These are phyloP conservation scores for Neodiprion fabricii DNA, from an alignment of 1,140 invertebrate genomes.

Conservation along the genomic window DNA sequence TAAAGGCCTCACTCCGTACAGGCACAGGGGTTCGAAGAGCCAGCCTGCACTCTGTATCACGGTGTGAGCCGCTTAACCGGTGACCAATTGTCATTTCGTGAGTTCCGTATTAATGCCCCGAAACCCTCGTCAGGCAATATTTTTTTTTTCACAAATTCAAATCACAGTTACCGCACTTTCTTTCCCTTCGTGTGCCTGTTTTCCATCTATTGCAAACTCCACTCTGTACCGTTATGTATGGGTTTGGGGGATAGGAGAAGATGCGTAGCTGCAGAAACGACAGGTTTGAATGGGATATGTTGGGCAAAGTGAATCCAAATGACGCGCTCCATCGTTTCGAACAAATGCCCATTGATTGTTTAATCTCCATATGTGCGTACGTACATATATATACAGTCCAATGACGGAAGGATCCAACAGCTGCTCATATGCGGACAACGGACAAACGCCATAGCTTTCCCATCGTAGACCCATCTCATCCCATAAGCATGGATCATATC, in stretches of 20 bases:
- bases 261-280: not conserved
- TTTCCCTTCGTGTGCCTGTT: not conserved
- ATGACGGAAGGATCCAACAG: too few species aligned
- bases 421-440: too few species aligned
- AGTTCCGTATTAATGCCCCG: not conserved
- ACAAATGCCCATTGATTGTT: conserved; percentile 5
- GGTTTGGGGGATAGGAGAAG: not conserved
- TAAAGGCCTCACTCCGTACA: not conserved
- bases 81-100: not conserved
- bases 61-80: not conserved
- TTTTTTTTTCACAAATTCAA: too few species aligned
- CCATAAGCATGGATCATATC: too few species aligned
- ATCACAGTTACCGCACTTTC: not conserved
- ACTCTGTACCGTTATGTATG: too few species aligned
- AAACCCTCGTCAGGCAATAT: too few species aligned
- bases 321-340: not conserved
- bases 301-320: not conserved
- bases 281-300: not conserved
- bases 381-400: too few species aligned
- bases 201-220: not conserved
- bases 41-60: too few species aligned
- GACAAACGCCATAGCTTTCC: too few species aligned
- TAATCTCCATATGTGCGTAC: not conserved
- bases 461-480: too few species aligned
- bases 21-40: too few species aligned